Conservation (phyloP, 2,113 vertebrate genomes). For the Nibea albiflora region DNA sequence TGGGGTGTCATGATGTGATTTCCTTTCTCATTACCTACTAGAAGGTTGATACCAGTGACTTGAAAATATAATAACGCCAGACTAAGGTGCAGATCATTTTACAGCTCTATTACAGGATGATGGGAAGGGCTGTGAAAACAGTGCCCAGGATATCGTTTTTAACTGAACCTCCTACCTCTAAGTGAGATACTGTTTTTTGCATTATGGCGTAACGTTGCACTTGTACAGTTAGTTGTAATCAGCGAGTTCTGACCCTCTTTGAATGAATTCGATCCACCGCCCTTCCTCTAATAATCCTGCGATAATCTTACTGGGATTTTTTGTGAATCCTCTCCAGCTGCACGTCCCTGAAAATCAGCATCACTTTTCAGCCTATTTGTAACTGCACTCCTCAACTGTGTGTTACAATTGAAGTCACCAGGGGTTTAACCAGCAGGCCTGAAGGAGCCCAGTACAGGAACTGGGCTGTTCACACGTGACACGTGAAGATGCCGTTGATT, state of each 20-base stretch:
- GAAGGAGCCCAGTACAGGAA: background rate
- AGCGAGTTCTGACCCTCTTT: background rate
- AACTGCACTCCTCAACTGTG: conserved; percentile 4
- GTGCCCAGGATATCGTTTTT: background rate
- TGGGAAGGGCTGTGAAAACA: background rate
- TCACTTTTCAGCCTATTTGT: conserved; percentile 26
- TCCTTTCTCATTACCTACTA: no score
- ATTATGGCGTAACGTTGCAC: conserved; percentile 22
- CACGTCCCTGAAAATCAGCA: conserved; percentile 14
- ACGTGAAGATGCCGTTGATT: background rate
- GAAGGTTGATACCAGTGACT: no score
- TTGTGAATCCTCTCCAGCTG: conserved; percentile 34
- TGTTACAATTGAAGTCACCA: background rate
- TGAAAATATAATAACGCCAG: no score
- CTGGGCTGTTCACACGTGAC: background rate
- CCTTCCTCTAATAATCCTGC: conserved; percentile 38
- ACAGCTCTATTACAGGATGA: conserved; percentile 40
- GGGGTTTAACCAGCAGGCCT: background rate
- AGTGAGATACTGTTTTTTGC: background rate
- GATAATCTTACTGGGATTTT: conserved; percentile 21
- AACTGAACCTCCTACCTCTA: background rate
- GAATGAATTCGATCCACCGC: background rate
- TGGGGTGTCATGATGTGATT: background rate
- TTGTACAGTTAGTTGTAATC: conserved; percentile 12
- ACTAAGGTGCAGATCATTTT: background rate